Evolutionary conservation across 2,113 vertebrate species (phyloP).

Genomic region (Dicaeum eximium): DNA sequence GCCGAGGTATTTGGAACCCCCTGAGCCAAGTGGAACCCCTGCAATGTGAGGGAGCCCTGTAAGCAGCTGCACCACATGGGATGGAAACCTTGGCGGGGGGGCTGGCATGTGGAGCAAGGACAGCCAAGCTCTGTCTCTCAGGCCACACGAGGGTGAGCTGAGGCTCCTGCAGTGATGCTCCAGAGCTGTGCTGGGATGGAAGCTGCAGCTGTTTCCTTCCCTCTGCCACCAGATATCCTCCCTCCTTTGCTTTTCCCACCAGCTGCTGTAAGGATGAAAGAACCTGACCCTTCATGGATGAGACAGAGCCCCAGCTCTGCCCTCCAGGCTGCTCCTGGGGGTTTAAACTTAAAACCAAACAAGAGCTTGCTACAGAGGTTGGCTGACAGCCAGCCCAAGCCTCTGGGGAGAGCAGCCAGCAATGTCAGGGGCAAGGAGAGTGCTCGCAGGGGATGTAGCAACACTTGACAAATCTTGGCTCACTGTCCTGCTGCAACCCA

Average conservation of each 20-base stretch:
- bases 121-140: not conserved
- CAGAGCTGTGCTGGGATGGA: not conserved
- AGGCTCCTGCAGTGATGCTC: not conserved
- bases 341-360: not conserved
- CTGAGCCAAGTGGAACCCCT: not conserved
- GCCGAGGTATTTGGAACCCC: not conserved
- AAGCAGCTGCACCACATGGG: rapidly evolving
- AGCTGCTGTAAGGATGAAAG: not conserved
- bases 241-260: not conserved
- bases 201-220: not conserved
- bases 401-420: not conserved
- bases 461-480: not conserved
- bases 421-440: not conserved
- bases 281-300: not conserved
- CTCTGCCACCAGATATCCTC: not conserved
- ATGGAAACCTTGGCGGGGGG: not conserved
- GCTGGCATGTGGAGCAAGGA: not conserved
- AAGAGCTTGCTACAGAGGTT: rapidly evolving
- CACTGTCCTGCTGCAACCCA: not conserved
- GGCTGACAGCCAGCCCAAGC: not conserved
- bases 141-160: not conserved
- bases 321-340: not conserved
- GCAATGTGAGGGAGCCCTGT: rapidly evolving
- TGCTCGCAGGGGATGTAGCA: not conserved
- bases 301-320: not conserved